Evolutionary conservation across 1,140 invertebrate species (phyloP).

Genomic region (Condylostylus longicornis): DNA sequence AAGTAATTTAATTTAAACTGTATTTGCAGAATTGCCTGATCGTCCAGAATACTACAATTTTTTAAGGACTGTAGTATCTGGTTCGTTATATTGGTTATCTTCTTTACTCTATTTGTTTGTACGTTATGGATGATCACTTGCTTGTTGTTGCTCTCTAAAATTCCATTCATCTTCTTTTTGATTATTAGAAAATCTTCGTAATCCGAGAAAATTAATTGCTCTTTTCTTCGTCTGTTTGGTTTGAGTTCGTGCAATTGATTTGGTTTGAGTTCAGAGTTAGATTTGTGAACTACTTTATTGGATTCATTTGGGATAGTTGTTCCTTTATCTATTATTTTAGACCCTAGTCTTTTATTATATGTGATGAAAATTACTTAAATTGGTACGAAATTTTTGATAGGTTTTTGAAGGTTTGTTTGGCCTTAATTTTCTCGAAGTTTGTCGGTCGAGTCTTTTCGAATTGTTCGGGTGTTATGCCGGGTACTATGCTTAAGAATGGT

Average conservation of each 20-base stretch:
- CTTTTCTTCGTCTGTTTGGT: too few relatives aligned
- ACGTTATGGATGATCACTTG: neutral
- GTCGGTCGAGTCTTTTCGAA: slow-evolving; percentile 7
- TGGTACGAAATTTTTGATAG: slow-evolving; percentile 5
- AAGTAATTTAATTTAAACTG: neutral
- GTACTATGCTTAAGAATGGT: slow-evolving; percentile 8
- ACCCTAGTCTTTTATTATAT: slow-evolving; percentile 8
- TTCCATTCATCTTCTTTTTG: neutral
- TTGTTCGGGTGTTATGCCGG: slow-evolving; percentile 5
- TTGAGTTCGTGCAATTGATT: too few relatives aligned
- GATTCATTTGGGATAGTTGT: slow-evolving; percentile 1
- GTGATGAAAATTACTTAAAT: slow-evolving; percentile 7
- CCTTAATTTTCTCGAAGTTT: slow-evolving; percentile 7
- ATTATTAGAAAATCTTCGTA: neutral
- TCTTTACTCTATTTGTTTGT: neutral
- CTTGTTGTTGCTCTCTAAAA: neutral
- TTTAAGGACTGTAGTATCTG: neutral
- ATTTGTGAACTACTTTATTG: slow-evolving; percentile 3
- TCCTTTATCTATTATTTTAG: slow-evolving; percentile 1
- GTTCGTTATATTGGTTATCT: neutral
- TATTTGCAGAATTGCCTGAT: neutral
- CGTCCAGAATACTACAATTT: neutral
- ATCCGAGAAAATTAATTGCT: neutral
- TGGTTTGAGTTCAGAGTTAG: too few relatives aligned
- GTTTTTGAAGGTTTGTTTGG: slow-evolving; percentile 3